Percentiles rank a stretch among this genome's conserved stretches.
phyloP scores from a whole-genome alignment of 2,113 vertebrate species.

The Myotis brandtii region DNA sequence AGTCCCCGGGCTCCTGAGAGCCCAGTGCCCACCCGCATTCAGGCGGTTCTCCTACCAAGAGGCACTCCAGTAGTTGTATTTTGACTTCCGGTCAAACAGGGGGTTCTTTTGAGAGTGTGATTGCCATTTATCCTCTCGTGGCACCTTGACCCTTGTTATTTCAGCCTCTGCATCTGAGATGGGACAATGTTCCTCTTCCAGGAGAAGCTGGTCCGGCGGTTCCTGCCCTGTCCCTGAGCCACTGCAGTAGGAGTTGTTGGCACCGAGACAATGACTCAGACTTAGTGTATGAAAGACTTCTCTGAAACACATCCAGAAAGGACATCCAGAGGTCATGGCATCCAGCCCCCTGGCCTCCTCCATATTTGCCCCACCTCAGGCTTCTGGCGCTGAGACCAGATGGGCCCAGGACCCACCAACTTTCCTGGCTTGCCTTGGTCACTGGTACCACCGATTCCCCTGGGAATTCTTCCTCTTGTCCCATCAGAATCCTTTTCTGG shows the following conservation, averaged over 20 bases:
- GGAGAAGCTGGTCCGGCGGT: not conserved
- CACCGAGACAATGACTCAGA: slow-evolving; percentile 77
- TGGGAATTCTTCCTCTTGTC: not conserved
- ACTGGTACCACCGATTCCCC: not conserved
- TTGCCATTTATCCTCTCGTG: not conserved
- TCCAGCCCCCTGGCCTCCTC: slow-evolving; percentile 57
- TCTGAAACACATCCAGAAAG: slow-evolving; percentile 65
- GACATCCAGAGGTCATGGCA: slow-evolving; percentile 73
- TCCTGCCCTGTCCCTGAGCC: slow-evolving; percentile 11
- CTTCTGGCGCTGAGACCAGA: not conserved
- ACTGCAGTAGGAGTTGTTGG: slow-evolving; percentile 67
- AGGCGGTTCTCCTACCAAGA: not conserved
- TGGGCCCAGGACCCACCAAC: not conserved
- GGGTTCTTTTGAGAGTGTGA: not conserved
- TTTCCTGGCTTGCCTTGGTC: not conserved
- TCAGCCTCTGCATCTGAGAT: not conserved
- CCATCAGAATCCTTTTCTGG: not conserved
- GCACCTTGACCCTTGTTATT: not conserved
- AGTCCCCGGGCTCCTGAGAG: not conserved
- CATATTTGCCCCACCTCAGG: not conserved
- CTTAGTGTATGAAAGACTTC: slow-evolving; percentile 52
- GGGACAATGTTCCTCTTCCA: not conserved
- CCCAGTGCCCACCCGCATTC: too few species aligned
- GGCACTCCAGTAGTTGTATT: not conserved
- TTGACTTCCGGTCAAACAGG: not conserved